Percentiles rank a stretch among this genome's conserved stretches.
phyloP scores from a whole-genome alignment of 2,113 vertebrate genomes.

The Oxygymnocypris stewartii region DNA sequence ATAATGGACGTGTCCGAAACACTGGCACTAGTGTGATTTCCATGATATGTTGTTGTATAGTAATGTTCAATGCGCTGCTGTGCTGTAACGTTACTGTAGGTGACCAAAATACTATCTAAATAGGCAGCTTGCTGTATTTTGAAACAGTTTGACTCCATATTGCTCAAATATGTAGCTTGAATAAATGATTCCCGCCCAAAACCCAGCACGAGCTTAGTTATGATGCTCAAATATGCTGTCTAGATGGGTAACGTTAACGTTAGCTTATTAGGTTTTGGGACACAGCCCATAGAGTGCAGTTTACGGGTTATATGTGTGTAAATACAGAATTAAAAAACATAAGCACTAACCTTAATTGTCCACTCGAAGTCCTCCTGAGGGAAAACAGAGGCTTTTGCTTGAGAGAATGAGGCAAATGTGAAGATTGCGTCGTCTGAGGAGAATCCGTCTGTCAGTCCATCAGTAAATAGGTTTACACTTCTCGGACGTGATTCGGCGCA shows the following conservation, averaged over 20 bases:
- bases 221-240: not conserved
- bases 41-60: not conserved
- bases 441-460: conserved; percentile 41
- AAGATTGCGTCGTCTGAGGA: conserved; percentile 34
- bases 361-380: not conserved
- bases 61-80: not conserved
- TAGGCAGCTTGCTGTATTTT: not conserved
- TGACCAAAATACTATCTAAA: not conserved
- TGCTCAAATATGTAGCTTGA: not conserved
- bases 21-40: not conserved
- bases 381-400: not conserved
- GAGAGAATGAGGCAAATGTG: not conserved
- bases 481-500: conserved; percentile 1
- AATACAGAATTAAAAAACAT: not conserved
- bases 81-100: no score
- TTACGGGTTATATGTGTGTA: not conserved
- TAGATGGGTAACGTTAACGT: not conserved
- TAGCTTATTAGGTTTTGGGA: not conserved
- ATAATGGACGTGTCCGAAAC: not conserved
- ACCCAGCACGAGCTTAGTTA: not conserved
- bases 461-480: conserved; percentile 34
- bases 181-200: not conserved
- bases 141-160: not conserved
- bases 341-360: conserved; percentile 1
- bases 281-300: not conserved